Conservation (phyloP, 2,113 vertebrate species). For the Plecotus auritus region DNA sequence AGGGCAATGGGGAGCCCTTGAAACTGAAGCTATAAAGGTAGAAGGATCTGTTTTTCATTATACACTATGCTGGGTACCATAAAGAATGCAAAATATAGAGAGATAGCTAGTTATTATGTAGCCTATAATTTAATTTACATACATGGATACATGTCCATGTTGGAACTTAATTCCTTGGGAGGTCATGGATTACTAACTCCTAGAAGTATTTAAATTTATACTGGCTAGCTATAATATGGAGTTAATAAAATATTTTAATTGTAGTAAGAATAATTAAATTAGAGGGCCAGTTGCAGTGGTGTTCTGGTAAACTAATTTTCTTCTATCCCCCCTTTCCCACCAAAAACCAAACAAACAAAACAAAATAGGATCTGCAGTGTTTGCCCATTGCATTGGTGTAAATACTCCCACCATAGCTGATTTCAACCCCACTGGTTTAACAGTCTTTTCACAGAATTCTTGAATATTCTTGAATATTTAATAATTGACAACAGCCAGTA, state of each 20-base stretch:
- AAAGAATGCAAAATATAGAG: not conserved
- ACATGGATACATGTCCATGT: not conserved
- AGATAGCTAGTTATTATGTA: not conserved
- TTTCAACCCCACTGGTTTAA: not conserved
- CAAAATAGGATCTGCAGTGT: not conserved
- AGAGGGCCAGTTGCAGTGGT: not conserved
- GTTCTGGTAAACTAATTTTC: not conserved
- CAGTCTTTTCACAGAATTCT: not conserved
- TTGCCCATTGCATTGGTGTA: not conserved
- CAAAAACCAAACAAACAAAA: not conserved
- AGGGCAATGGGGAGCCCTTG: not conserved
- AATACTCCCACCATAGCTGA: not conserved
- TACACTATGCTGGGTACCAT: not conserved
- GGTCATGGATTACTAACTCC: not conserved
- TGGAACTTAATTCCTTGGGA: not conserved
- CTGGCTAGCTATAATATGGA: not conserved
- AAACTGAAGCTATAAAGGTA: not conserved
- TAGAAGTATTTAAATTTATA: conserved; percentile 21
- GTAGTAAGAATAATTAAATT: not conserved
- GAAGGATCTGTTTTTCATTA: not conserved
- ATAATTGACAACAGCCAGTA: not conserved
- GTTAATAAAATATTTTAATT: not conserved
- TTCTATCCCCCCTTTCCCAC: not conserved
- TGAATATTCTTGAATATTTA: not conserved
- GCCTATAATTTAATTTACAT: not conserved